Base-by-base conservation (phyloP, 2,888 invertebrate species). In the Cheilosia impressa region DNA sequence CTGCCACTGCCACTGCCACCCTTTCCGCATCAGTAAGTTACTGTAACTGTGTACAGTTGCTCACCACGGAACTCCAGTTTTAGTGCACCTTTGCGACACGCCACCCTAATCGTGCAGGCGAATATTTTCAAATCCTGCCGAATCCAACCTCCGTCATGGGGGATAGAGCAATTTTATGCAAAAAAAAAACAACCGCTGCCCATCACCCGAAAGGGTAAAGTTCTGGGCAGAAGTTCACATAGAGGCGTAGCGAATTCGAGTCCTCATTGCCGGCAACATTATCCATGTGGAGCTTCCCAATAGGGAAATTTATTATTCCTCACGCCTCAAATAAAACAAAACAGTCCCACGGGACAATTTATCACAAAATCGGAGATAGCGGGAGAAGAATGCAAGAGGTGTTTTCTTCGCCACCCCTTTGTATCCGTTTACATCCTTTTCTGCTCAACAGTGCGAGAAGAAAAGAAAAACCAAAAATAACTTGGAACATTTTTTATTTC, bases 321-420 rank as follows among this genome's bases (percentile, higher is more conserved):
- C 58, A 19, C 68, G 22, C 55, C 60, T 60, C 53, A 34, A 58
- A 60, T 68, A 68, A 69, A 68, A 66, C 66, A 66, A 80, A 73
- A 66, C 80, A 66, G 52, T 27, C 73, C 66, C 80, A 52, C 19
- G 66, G 62, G 80, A 80, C 73, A 38, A 80, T 80, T 80, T 80
- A 80, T 80, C 73, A 80, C 45, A 41, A 47, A 63, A 53, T 45
- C 43, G 73, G 38, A 62, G 58, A 66, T 65, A 65, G 57, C 24
- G 41, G 31, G 22, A 50, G 31, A 34, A 53, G 52, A 77, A 77
- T 58, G 27, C 22, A 22, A 17, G 62, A 24, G 24, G 50, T 45
- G 10, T 55, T 17, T 57, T 57, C n/a, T 10, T 47, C 34, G 15
- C 34, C 19, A 13, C 15, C 57, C 38, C 31, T 45, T 45, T 15